Percentiles rank a stretch among this genome's conserved stretches.
Conservation (phyloP, 1,140 invertebrate species). For the Heliconius eleuchia region DNA sequence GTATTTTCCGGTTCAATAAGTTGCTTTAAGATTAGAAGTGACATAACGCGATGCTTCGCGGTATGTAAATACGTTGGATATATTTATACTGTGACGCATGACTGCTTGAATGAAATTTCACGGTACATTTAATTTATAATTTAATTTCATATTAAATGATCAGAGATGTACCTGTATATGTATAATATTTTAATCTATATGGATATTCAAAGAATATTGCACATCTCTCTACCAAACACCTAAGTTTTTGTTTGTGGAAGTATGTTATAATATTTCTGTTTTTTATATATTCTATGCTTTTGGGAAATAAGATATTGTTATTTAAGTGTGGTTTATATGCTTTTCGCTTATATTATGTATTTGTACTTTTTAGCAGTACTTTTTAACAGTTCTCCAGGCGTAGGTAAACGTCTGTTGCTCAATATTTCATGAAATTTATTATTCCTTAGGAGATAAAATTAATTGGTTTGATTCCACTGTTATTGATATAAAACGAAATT, state of each 20-base stretch:
- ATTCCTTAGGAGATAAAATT: not conserved
- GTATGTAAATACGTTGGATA: slow-evolving; percentile 41
- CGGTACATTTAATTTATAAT: not conserved
- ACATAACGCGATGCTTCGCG: slow-evolving; percentile 46
- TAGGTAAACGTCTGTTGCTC: not conserved
- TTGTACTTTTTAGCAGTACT: too few relatives aligned
- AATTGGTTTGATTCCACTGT: not conserved
- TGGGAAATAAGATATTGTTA: too few relatives aligned
- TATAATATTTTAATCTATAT: not conserved
- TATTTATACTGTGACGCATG: slow-evolving; percentile 54
- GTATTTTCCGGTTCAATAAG: slow-evolving; percentile 34
- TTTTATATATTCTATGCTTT: too few relatives aligned
- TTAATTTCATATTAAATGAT: not conserved
- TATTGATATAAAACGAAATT: not conserved
- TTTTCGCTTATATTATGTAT: too few relatives aligned
- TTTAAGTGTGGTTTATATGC: too few relatives aligned
- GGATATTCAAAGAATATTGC: not conserved
- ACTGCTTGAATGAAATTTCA: slow-evolving; percentile 26
- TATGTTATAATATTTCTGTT: too few relatives aligned
- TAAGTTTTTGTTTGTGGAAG: too few relatives aligned
- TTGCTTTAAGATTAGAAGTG: slow-evolving; percentile 48
- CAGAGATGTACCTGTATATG: not conserved
- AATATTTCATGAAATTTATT: not conserved
- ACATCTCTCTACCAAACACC: not conserved
- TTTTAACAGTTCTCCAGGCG: too few relatives aligned